These are phyloP conservation scores for Eugnorisma glareosa DNA, from an alignment of 2,888 invertebrate species.

Conservation along the genomic window DNA sequence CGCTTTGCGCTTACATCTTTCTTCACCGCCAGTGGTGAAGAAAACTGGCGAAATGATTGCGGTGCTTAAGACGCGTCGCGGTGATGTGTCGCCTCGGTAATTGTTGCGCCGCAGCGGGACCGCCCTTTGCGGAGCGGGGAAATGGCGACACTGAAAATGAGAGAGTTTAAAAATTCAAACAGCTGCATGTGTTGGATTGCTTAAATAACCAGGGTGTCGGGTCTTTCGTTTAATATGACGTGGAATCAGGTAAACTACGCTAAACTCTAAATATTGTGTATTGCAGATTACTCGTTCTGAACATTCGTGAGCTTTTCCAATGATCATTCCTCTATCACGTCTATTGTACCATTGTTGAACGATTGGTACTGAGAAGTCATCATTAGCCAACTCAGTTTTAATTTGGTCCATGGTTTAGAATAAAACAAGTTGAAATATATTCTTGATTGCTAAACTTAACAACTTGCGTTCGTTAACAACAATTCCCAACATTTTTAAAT, in stretches of 20 bases:
- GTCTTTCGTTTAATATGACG: neutral
- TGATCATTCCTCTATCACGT: neutral
- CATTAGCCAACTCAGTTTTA: neutral
- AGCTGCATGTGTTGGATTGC: neutral
- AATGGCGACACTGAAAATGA: conserved; percentile 45
- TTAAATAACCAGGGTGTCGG: neutral
- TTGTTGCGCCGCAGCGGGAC: conserved; percentile 57
- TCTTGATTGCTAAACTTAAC: conserved; percentile 21
- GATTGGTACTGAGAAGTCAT: neutral
- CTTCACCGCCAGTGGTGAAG: conserved; percentile 48
- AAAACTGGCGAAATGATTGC: conserved; percentile 73
- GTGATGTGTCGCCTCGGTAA: conserved; percentile 72
- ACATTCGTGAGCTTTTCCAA: neutral
- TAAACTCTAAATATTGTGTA: neutral
- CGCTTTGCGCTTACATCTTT: conserved; percentile 45
- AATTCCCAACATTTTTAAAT: conserved; percentile 23
- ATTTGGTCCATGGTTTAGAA: neutral
- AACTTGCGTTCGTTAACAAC: conserved; percentile 19
- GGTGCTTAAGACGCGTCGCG: conserved; percentile 72
- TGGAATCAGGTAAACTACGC: neutral
- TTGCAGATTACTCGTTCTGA: neutral
- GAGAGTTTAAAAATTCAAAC: conserved; percentile 43
- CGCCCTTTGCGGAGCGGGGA: conserved; percentile 45
- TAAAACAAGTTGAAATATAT: conserved; percentile 4
- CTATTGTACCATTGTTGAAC: neutral